These are phyloP conservation scores for Proisotoma minuta DNA, from an alignment of 2,888 invertebrate species.

Conservation along the genomic window DNA sequence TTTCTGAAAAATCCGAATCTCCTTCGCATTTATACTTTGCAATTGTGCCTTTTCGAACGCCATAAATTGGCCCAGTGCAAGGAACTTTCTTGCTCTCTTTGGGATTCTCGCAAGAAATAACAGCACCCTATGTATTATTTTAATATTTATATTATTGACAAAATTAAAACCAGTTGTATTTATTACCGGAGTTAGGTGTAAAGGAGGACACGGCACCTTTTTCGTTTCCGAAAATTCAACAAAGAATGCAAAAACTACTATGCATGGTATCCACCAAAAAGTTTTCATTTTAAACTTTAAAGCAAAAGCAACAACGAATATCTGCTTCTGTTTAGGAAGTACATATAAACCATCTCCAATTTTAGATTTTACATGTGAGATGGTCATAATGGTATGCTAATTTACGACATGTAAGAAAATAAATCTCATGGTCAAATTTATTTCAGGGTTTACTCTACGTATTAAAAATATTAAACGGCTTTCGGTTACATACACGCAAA, in stretches of 20 bases:
- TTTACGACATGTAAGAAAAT: too few species aligned
- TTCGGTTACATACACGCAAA: too few species aligned
- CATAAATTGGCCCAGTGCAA: slow-evolving; percentile 8
- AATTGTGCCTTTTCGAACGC: slow-evolving; percentile 22
- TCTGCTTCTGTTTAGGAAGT: too few species aligned
- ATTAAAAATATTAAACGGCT: too few species aligned
- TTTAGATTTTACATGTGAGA: too few species aligned
- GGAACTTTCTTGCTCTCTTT: slow-evolving; percentile 16
- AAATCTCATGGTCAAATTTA: too few species aligned
- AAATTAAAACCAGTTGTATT: too few species aligned
- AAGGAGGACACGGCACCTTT: slow-evolving; percentile 17
- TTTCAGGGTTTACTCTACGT: too few species aligned
- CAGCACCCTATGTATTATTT: slow-evolving; percentile 21
- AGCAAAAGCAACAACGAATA: too few species aligned
- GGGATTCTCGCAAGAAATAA: slow-evolving; percentile 24
- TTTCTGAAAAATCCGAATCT: slow-evolving; percentile 15
- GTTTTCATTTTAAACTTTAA: neutral
- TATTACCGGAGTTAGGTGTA: slow-evolving; percentile 19
- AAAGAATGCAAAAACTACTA: neutral
- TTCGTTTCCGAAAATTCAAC: neutral
- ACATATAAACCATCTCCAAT: too few species aligned
- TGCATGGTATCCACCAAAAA: neutral
- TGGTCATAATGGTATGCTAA: too few species aligned
- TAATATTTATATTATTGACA: neutral
- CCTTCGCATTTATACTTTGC: slow-evolving; percentile 31